These are phyloP conservation scores for Mionectes macconnelli DNA, from an alignment of 2,113 vertebrate species.

Conservation along the genomic window DNA sequence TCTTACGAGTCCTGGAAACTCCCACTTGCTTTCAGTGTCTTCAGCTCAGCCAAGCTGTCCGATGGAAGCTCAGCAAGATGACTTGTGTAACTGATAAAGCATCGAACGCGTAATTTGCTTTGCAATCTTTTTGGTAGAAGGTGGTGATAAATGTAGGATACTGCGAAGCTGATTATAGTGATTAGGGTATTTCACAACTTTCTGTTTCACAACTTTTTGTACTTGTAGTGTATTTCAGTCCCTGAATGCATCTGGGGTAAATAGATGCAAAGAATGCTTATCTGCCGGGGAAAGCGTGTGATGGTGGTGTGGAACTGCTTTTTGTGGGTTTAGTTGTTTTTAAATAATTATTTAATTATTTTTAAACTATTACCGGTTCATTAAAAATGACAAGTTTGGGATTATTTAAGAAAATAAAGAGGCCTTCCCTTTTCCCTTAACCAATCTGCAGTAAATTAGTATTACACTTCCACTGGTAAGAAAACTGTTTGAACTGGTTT, in stretches of 20 bases:
- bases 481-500: not conserved
- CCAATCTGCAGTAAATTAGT: not conserved
- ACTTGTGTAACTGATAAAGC: constrained; percentile 26
- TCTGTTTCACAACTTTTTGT: constrained; percentile 32
- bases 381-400: not conserved
- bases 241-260: not conserved
- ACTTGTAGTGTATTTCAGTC: constrained; percentile 22
- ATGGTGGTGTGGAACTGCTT: not conserved
- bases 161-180: constrained; percentile 23
- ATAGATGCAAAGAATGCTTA: not conserved
- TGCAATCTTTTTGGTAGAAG: constrained; percentile 49
- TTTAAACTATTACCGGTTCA: not conserved
- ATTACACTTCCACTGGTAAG: not conserved
- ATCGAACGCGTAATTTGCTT: not conserved
- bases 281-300: not conserved
- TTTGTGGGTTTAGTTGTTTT: not conserved
- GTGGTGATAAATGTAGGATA: constrained; percentile 46
- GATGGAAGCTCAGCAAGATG: not conserved
- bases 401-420: not conserved
- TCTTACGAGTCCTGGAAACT: not conserved
- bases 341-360: not conserved
- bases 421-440: fast-evolving
- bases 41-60: not conserved
- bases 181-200: constrained; percentile 57
- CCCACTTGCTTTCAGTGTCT: not conserved